These are phyloP conservation scores for Intellagama lesueurii DNA, from an alignment of 2,797 vertebrate genomes.

Conservation along the genomic window DNA sequence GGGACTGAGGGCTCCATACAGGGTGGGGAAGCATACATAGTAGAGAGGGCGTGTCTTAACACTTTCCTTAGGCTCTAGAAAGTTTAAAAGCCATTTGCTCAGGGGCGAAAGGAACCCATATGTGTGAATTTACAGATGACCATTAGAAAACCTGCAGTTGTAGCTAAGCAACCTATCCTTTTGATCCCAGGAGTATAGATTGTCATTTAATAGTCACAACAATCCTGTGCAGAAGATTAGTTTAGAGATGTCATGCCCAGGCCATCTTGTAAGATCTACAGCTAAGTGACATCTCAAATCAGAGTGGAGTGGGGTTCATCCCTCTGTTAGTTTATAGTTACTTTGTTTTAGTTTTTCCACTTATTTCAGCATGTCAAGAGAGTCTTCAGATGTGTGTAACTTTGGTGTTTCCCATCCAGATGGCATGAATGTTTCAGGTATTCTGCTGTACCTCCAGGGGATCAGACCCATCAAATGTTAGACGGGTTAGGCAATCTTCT, in stretches of 20 bases:
- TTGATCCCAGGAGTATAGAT: background rate
- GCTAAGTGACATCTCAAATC: background rate
- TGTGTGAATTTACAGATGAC: too few species aligned
- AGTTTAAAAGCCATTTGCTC: too few species aligned
- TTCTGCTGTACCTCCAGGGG: background rate
- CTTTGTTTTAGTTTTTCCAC: background rate
- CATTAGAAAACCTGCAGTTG: too few species aligned
- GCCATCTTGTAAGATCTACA: background rate
- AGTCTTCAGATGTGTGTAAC: background rate
- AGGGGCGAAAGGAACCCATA: too few species aligned
- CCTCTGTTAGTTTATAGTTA: background rate
- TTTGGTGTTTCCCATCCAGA: background rate
- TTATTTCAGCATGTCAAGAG: background rate
- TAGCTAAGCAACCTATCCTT: too few species aligned
- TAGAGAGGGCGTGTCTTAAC: too few species aligned
- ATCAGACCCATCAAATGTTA: background rate
- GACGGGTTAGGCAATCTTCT: background rate
- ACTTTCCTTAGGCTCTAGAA: too few species aligned
- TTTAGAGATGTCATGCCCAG: background rate
- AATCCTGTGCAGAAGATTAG: background rate
- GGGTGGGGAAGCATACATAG: too few species aligned
- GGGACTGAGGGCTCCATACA: too few species aligned
- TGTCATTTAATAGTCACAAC: background rate
- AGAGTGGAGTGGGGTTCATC: background rate
- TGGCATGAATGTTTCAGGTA: background rate